Evolutionary conservation across 2,113 vertebrate genomes (phyloP).

Genomic region (Puffinus mauretanicus): DNA sequence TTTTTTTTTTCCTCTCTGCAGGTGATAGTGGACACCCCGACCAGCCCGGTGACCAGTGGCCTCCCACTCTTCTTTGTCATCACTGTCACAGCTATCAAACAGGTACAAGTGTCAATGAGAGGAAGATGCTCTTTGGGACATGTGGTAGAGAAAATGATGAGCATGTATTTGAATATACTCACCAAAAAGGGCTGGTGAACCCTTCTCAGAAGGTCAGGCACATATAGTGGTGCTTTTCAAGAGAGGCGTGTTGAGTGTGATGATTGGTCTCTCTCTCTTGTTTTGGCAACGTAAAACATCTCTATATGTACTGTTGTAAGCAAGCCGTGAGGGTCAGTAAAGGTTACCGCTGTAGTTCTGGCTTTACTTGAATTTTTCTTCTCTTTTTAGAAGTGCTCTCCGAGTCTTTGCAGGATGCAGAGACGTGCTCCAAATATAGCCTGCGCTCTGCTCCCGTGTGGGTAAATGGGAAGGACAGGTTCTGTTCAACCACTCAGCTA

Average conservation of each 20-base stretch:
- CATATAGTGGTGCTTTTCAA: accelerated
- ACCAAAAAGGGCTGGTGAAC: background rate
- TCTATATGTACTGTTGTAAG: background rate
- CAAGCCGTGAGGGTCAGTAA: background rate
- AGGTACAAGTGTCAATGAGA: constrained; percentile 71
- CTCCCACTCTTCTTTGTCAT: constrained; percentile 98
- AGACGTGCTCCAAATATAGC: background rate
- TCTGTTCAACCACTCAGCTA: background rate
- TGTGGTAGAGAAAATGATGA: background rate
- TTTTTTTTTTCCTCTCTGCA: constrained; percentile 43
- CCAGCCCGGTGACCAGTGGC: constrained; percentile 96
- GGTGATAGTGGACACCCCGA: constrained; percentile 98
- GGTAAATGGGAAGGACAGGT: background rate
- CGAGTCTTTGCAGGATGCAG: background rate
- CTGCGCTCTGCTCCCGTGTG: background rate
- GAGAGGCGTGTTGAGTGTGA: background rate
- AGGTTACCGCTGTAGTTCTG: background rate
- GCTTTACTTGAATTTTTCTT: background rate
- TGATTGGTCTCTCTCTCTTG: background rate
- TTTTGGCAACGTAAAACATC: background rate
- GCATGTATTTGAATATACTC: background rate
- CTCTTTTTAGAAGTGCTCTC: background rate
- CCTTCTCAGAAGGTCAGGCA: background rate
- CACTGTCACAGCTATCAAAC: constrained; percentile 96
- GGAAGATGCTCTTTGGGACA: background rate